These are phyloP conservation scores for Cyphomyrmex costatus DNA, from an alignment of 1,140 invertebrate genomes.

Conservation along the genomic window DNA sequence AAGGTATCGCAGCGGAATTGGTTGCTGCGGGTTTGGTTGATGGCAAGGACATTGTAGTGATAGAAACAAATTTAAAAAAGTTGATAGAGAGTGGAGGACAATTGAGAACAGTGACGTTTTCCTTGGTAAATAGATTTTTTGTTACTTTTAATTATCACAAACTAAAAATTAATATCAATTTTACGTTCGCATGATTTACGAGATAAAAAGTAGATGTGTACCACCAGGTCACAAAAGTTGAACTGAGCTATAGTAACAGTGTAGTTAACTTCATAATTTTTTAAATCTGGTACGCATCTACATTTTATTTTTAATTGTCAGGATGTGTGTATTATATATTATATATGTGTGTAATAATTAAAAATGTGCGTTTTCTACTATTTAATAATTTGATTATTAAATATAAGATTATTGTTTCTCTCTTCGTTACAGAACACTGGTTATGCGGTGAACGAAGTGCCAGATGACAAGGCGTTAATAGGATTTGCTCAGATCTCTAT, in stretches of 20 bases:
- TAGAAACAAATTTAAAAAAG: conserved; percentile 97
- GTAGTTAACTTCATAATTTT: no score
- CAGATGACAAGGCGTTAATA: conserved; percentile 97
- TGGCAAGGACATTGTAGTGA: conserved; percentile 95
- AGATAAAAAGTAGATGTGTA: no score
- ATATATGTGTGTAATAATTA: neutral
- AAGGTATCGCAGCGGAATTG: conserved; percentile 97
- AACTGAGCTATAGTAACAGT: no score
- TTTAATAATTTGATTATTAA: conserved; percentile 2
- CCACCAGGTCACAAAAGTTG: no score
- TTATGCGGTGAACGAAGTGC: conserved; percentile 92
- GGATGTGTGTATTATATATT: neutral
- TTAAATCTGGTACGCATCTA: no score
- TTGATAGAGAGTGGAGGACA: conserved; percentile 91
- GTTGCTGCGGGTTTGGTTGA: conserved; percentile 98
- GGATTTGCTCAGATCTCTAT: conserved; percentile 99
- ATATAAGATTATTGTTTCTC: conserved; percentile 9
- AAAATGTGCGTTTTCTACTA: conserved; percentile 5
- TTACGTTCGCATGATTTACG: no score
- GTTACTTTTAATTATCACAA: neutral
- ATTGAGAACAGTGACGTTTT: conserved; percentile 93
- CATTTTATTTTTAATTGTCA: neutral
- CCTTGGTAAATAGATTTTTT: conserved; percentile 90
- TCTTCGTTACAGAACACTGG: conserved; percentile 92
- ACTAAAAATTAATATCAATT: no score